A percentile compares a stretch with the other conserved stretches of the same genome.
phyloP scores from a whole-genome alignment of 1,140 invertebrate genomes.

The Araneus ventricosus region DNA sequence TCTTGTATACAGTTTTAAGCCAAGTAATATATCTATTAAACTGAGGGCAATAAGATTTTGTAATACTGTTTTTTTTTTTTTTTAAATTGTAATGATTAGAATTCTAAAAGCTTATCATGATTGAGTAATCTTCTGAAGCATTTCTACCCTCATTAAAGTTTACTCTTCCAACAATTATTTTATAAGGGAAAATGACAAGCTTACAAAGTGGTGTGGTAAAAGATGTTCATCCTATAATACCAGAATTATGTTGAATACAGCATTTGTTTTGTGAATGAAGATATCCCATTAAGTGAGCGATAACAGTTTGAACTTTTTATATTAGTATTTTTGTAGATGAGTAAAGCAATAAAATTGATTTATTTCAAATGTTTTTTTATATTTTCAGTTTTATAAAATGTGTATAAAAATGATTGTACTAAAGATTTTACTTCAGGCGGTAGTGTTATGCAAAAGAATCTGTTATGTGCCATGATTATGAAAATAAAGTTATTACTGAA shows the following conservation, averaged over 20 bases:
- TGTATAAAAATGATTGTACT: neutral
- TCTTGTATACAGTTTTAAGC: neutral
- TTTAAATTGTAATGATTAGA: neutral
- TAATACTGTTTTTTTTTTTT: neutral
- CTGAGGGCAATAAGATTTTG: neutral
- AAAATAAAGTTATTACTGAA: slow-evolving; percentile 3
- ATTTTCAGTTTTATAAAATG: neutral
- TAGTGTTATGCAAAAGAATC: slow-evolving; percentile 24
- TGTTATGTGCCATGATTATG: slow-evolving; percentile 47
- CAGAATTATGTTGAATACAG: neutral
- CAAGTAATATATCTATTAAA: neutral
- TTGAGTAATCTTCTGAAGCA: neutral
- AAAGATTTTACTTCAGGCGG: slow-evolving; percentile 38
- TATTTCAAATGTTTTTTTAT: neutral
- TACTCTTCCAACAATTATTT: neutral
- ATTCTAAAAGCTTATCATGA: neutral
- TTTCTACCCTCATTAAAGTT: neutral
- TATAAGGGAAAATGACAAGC: neutral
- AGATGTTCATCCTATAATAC: neutral
- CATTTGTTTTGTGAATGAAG: neutral
- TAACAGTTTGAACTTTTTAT: no score
- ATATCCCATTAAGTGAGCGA: no score
- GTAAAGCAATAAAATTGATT: neutral
- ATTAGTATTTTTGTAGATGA: neutral
- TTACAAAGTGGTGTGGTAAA: neutral